Evolutionary conservation across 2,113 vertebrate species (phyloP), one percentile per base, ranked within the genome.

Genomic region (Dryoscopus gambensis): DNA sequence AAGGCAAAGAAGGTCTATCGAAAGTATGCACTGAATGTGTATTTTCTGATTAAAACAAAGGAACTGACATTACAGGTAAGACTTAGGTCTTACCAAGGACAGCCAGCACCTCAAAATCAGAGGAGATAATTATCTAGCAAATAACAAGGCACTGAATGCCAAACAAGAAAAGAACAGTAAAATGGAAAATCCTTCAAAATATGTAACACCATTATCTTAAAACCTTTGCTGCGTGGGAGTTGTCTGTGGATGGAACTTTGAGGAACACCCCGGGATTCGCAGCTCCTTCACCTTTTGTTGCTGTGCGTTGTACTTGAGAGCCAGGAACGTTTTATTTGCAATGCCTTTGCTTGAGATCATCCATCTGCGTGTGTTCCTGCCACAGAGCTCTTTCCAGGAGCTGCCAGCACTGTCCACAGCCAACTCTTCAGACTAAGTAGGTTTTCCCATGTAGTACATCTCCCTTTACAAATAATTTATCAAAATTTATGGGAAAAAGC

Each of bases 221-320:
- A 87, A 67, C 3, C 10, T n/a, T 75, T 79, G 24, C 35, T 60
- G 7, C 0, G 0, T 44, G 49, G 35, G 62, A 82, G 27, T 9
- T 31, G 28, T 11, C 31, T 53, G 18, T 27, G 15, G 59, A 31
- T 4, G 79, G 60, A 59, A 63, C 22, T 76, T 69, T 15, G 82
- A 79, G 53, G 31, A 76, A 37, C 33, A 53, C 22, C 47, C 30
- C 33, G 16, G 33, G 35, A 37, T 63, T 91, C 78, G 40, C n/a
- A 79, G 62, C 28, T 85, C n/a, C 4, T 57, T 65, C 46, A 40
- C 46, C 33, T 84, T 63, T 59, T 46, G 10, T 19, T 62, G 67
- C 49, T 44, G 57, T 65, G 69, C 40, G 11, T 33, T 46, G 57
- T 14, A 11, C 31, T 27, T 31, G 78, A 65, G 87, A 71, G 64